Conservation (phyloP, 2,797 vertebrate genomes). For the Esox lucius region DNA sequence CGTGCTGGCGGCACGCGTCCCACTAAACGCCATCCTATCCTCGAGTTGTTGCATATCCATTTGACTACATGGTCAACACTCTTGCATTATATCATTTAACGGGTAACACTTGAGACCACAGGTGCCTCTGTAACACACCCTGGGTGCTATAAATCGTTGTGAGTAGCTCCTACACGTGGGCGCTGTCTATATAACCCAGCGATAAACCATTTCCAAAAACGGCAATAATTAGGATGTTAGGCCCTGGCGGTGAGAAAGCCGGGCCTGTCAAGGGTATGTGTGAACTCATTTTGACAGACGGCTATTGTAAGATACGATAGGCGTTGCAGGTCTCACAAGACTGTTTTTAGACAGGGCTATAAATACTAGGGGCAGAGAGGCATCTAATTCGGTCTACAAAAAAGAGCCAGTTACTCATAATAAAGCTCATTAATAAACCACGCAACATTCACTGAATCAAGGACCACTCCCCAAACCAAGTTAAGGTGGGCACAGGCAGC, state of each 20-base stretch:
- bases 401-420: background rate
- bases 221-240: background rate
- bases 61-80: too few species aligned
- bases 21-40: too few species aligned
- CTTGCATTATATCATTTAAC: too few species aligned
- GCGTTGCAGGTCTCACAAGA: background rate
- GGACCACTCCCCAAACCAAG: background rate
- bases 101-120: background rate
- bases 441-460: background rate
- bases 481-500: background rate
- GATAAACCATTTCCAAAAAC: background rate
- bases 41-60: too few species aligned
- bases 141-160: background rate
- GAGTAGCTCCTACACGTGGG: background rate
- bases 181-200: background rate
- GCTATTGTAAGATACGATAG: background rate
- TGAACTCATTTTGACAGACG: conserved; percentile 10
- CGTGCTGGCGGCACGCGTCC: too few species aligned
- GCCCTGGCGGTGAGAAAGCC: background rate
- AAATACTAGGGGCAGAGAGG: conserved; percentile 10
- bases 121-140: background rate
- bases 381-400: background rate
- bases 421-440: background rate
- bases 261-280: background rate
- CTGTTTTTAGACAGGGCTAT: background rate